phyloP scores from a whole-genome alignment of 2,113 vertebrate genomes.

The Chamaea fasciata region DNA sequence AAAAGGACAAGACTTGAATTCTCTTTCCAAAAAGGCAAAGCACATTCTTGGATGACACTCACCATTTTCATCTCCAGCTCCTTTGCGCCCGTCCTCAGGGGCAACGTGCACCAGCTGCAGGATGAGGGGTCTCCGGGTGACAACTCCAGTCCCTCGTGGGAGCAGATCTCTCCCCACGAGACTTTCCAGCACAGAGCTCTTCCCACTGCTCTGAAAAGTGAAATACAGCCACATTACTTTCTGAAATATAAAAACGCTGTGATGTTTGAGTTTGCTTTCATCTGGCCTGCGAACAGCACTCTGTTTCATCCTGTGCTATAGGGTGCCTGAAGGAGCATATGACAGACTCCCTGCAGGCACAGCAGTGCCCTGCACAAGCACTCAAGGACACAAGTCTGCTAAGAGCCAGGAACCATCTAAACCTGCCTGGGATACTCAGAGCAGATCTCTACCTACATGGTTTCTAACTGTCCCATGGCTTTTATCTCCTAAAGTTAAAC shows the following conservation, averaged over 20 bases:
- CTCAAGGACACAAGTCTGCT: background rate
- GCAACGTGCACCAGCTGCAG: slow-evolving; percentile 93
- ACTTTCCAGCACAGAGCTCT: slow-evolving; percentile 97
- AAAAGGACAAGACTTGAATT: background rate
- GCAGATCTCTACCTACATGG: background rate
- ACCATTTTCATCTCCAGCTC: slow-evolving; percentile 91
- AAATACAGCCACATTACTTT: slow-evolving; percentile 21
- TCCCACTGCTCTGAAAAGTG: slow-evolving; percentile 92
- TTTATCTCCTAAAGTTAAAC: background rate
- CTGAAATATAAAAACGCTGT: background rate
- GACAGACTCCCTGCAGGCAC: background rate
- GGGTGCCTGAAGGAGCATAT: background rate
- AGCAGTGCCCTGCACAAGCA: background rate
- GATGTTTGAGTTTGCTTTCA: background rate
- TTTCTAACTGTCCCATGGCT: background rate
- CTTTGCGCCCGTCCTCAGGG: slow-evolving; percentile 87
- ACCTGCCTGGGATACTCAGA: background rate
- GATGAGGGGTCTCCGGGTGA: slow-evolving; percentile 94
- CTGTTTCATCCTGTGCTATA: background rate
- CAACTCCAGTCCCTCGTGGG: slow-evolving; percentile 93
- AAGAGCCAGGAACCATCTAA: background rate
- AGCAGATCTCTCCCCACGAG: slow-evolving; percentile 93
- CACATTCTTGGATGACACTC: slow-evolving; percentile 31
- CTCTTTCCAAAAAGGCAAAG: background rate
- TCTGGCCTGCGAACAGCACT: background rate